Base-by-base conservation (phyloP, 2,797 vertebrate species). In the Crenichthys baileyi region DNA sequence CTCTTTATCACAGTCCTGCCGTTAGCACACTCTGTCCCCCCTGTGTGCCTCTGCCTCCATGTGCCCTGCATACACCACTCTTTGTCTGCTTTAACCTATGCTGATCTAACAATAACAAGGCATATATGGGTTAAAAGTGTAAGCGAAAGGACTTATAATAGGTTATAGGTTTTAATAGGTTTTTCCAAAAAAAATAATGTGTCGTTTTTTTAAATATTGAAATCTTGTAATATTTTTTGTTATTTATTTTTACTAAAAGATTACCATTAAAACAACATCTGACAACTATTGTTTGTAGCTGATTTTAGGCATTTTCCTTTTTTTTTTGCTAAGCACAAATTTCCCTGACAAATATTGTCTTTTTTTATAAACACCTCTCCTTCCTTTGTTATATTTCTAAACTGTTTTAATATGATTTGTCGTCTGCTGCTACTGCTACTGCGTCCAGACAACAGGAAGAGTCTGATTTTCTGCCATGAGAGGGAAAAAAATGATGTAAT, bases 401-500 rank as follows among this genome's bases (percentile, higher is more conserved):
- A 41, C 77, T 20, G 31, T 75, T 87, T 82, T 80, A 79, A 58
- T 71, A 53, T 76, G 55, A 60, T 58, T 67, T 26, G 24, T 36
- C 36, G 9, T 18, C 39, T 46, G 24, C 67, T 22, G 24, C 67
- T 22, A 7, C 65, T n/a, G 39, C 41, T 46, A 13, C 79, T 50
- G 46, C 84, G 77, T 55, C 48, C 63, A 44, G 70, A 76, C 79
- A 24, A 67, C 72, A 82, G 82, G 72, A 77, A 87, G 81, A 83
- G 73, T 87, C 89, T 81, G 83, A 89, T 87, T 90, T 86, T 82
- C 79, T 74, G 72, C 75, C 79, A 80, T 36, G 44, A 83, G 79
- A 75, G 75, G 85, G 83, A 83, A 90, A 91, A 26, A 58, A 58
- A 65, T 94, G 93, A 95, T 91, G 93, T 94, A 94, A 95, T 92